phyloP scores from a whole-genome alignment of 2,113 vertebrate species.

The Eretmodus cyanostictus region DNA sequence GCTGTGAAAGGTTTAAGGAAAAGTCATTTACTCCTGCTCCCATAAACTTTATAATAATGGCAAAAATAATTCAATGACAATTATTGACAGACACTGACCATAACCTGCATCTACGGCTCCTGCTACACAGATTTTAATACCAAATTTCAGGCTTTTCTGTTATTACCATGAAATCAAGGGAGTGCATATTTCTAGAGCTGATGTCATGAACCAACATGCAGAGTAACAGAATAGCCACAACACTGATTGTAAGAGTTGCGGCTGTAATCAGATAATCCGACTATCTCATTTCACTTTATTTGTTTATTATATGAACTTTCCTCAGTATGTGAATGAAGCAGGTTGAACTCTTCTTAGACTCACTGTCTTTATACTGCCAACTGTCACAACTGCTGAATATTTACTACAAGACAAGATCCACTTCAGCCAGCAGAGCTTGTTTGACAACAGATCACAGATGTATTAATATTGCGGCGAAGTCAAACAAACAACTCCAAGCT shows the following conservation, averaged over 20 bases:
- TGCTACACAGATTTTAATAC: not conserved
- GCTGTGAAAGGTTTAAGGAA: not conserved
- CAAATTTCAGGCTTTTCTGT: not conserved
- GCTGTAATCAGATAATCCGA: not conserved
- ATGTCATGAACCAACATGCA: not conserved
- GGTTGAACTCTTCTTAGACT: not conserved
- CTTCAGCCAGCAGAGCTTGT: not conserved
- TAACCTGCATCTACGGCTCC: not conserved
- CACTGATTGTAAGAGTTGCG: not conserved
- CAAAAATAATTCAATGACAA: not conserved
- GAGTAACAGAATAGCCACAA: not conserved
- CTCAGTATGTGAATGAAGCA: not conserved
- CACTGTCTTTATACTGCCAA: not conserved
- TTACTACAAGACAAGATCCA: not conserved
- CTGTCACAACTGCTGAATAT: not conserved
- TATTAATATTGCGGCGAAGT: not conserved
- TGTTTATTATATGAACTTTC: not conserved
- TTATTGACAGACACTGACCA: not conserved
- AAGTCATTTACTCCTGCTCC: not conserved
- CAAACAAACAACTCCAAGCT: not conserved
- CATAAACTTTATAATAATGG: not conserved
- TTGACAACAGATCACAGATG: not conserved
- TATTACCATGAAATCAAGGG: not conserved
- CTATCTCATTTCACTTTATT: not conserved
- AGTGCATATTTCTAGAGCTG: not conserved